A percentile compares a stretch with the other conserved stretches of the same genome.
Conservation (phyloP, 2,113 vertebrate species). For the Manacus vitellinus region DNA sequence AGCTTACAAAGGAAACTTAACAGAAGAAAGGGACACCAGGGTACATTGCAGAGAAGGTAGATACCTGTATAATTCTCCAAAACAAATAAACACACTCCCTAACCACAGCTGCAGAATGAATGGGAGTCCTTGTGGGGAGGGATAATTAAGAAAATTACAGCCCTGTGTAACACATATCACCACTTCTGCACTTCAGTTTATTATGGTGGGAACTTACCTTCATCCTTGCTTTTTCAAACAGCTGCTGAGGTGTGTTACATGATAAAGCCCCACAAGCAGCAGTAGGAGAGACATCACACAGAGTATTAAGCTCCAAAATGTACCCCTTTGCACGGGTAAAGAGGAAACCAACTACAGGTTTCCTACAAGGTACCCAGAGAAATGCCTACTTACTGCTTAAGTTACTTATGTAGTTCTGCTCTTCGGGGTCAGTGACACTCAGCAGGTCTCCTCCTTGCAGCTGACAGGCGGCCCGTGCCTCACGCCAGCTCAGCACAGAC, state of each 20-base stretch:
- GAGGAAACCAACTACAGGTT: not conserved
- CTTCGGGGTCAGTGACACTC: slow-evolving; percentile 79
- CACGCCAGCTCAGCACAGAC: slow-evolving; percentile 86
- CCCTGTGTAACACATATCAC: not conserved
- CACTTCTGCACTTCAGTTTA: not conserved
- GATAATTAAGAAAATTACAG: not conserved
- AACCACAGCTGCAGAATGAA: not conserved
- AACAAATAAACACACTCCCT: not conserved
- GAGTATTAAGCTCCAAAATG: not conserved
- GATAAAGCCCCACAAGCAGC: not conserved
- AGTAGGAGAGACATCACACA: not conserved
- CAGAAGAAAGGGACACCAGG: not conserved
- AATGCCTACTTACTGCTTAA: slow-evolving; percentile 78
- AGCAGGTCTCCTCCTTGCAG: slow-evolving; percentile 88
- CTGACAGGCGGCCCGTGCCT: slow-evolving; percentile 85
- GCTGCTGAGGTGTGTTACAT: not conserved
- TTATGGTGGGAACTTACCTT: not conserved
- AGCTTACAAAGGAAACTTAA: not conserved
- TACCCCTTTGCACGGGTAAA: not conserved
- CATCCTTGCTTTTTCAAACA: not conserved
- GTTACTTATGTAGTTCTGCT: slow-evolving; percentile 85
- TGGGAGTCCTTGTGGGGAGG: not conserved
- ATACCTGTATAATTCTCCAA: not conserved
- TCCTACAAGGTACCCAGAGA: not conserved
- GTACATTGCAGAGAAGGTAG: not conserved